Base-by-base conservation (phyloP, 2,113 vertebrate genomes). In the Alexandromys fortis region DNA sequence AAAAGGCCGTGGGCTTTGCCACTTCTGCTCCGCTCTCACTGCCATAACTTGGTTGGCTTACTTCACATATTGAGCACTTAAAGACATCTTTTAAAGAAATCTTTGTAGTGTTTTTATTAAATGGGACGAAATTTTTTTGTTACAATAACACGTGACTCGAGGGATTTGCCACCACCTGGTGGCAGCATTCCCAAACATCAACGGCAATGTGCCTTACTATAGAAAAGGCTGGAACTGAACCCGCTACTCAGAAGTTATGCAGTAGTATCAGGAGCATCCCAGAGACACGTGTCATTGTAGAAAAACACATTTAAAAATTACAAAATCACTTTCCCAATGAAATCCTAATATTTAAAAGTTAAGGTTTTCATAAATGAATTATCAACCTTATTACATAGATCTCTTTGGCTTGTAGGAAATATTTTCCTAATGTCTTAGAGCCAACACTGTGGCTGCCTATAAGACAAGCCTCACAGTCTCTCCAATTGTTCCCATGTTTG, bases 141-240 rank as follows among this genome's bases (percentile, higher is more conserved):
- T 79, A 92, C 73, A 90, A 47, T 52, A 47, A 90, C 76, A 63
- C 16, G 38, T 52, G 77, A 89, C 87, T 89, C 86, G 75, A 86
- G 96, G 86, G 83, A 91, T 95, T 86, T 97, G 88, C 94, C 96
- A 97, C 97, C 97, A 98, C 97, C 97, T 98, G 97, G 97, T 96
- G 96, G 97, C 96, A 97, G 96, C 95, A 95, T 95, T 97, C 89
- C 94, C 95, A 97, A 97, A 97, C 89, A 82, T 96, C 97, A 94
- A 97, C 75, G 70, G 95, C 97, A 94, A 87, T 78, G 52, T 89
- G 63, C 75, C 49, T 86, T 79, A 70, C 76, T 82, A 89, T 94
- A 95, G 70, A 42, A 70, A 78, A 81, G 90, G 81, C n/a, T 63
- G 76, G 67, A 78, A 22, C 92, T 94, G 81, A 93, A 94, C 90